Evolutionary conservation across 2,113 vertebrate species (phyloP).

Genomic region (Hyaena hyaena): DNA sequence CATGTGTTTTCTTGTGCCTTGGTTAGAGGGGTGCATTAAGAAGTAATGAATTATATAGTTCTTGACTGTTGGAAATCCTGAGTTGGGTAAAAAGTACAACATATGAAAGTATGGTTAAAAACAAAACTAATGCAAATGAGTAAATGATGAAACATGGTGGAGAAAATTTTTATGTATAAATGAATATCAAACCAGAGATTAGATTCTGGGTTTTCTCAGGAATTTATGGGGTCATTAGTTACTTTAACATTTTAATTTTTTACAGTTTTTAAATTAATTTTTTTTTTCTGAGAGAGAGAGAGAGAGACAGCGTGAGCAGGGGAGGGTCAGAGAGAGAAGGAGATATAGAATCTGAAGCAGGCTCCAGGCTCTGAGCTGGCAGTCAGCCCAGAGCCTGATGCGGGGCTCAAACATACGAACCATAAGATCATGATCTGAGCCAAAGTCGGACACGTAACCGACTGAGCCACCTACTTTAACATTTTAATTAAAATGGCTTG

Average conservation of each 20-base stretch:
- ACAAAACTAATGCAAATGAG: background rate
- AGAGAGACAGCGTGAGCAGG: too few relatives aligned
- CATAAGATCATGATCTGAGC: too few relatives aligned
- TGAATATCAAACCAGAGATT: background rate
- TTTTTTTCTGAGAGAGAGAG: too few relatives aligned
- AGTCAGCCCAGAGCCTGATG: too few relatives aligned
- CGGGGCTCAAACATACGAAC: too few relatives aligned
- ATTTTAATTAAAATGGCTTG: background rate
- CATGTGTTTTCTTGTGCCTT: background rate
- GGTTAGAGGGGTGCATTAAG: background rate
- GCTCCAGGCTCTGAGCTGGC: too few relatives aligned
- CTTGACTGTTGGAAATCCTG: background rate
- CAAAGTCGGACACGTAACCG: too few relatives aligned
- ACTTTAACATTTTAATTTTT: background rate
- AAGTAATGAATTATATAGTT: background rate
- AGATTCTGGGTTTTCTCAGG: background rate
- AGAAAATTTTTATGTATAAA: background rate
- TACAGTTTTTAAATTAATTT: too few relatives aligned
- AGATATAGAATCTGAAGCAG: too few relatives aligned
- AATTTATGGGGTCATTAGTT: background rate
- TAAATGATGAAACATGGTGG: background rate
- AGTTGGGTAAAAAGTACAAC: background rate
- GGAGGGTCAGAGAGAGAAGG: too few relatives aligned
- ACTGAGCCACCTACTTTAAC: background rate
- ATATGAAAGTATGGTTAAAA: background rate